phyloP scores from a whole-genome alignment of 1,140 invertebrate genomes.

The Pinna nobilis region DNA sequence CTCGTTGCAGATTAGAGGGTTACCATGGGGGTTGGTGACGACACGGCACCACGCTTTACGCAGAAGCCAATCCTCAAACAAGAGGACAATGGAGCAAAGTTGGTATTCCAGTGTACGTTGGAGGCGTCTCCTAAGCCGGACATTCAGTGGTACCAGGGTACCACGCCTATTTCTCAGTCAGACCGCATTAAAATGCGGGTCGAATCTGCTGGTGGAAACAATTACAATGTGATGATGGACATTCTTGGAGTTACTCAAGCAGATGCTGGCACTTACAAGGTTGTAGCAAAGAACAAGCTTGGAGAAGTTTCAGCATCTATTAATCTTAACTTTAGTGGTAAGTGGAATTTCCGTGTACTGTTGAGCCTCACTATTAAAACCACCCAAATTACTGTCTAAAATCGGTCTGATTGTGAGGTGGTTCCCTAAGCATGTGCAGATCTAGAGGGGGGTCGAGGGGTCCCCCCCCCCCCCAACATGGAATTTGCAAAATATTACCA shows the following conservation, averaged over 20 bases:
- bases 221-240: constrained; percentile 80
- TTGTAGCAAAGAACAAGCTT: constrained; percentile 97
- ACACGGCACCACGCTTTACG: constrained; percentile 96
- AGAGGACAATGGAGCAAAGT: constrained; percentile 85
- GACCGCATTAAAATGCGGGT: constrained; percentile 67
- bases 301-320: constrained; percentile 98
- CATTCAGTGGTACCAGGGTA: constrained; percentile 70
- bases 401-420: too few species aligned
- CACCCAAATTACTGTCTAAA: too few species aligned
- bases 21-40: constrained; percentile 92
- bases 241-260: constrained; percentile 96
- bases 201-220: constrained; percentile 62
- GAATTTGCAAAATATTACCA: too few species aligned
- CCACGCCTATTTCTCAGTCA: constrained; percentile 55
- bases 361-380: too few species aligned
- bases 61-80: constrained; percentile 98
- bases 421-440: too few species aligned
- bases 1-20: constrained; percentile 40
- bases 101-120: constrained; percentile 72
- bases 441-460: too few species aligned
- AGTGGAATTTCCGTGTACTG: too few species aligned
- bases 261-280: constrained; percentile 97
- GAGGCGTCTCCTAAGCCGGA: constrained; percentile 72
- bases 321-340: constrained; percentile 95
- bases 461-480: too few species aligned